Evolutionary conservation across 2,113 vertebrate genomes (phyloP).

Genomic region (Poeciliopsis retropinna): DNA sequence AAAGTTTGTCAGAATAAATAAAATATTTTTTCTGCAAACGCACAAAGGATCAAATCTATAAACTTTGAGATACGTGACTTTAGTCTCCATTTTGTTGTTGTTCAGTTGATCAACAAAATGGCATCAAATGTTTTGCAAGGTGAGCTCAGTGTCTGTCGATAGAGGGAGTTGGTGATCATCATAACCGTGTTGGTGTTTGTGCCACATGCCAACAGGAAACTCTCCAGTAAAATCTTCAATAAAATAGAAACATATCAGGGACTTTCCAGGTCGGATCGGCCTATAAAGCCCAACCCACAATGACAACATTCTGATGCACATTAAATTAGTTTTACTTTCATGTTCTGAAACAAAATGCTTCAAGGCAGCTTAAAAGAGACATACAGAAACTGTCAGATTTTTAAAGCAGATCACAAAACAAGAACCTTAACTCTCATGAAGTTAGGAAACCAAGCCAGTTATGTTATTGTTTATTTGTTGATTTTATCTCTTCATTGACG

Average conservation of each 20-base stretch:
- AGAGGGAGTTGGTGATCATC: slow-evolving; percentile 35
- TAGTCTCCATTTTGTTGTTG: slow-evolving; percentile 26
- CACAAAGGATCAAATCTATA: fast-evolving
- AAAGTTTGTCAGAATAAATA: neutral
- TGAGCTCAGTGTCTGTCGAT: neutral
- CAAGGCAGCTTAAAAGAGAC: neutral
- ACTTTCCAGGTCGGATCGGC: slow-evolving; percentile 11
- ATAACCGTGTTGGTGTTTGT: neutral
- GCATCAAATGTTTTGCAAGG: fast-evolving
- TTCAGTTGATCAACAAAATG: slow-evolving; percentile 39
- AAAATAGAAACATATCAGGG: slow-evolving; percentile 18
- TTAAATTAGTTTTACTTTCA: neutral
- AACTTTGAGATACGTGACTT: fast-evolving
- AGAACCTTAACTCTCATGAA: fast-evolving
- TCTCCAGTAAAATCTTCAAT: neutral
- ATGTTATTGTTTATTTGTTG: fast-evolving
- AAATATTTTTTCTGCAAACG: neutral
- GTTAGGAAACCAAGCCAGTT: fast-evolving
- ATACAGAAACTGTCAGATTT: neutral
- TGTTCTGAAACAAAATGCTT: neutral
- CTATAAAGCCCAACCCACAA: neutral
- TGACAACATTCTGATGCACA: neutral
- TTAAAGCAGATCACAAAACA: neutral
- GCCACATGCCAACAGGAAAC: slow-evolving; percentile 18
- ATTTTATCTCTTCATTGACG: neutral